Evolutionary conservation across 2,113 vertebrate genomes (phyloP).

Genomic region (Triplophysa siluroides): DNA sequence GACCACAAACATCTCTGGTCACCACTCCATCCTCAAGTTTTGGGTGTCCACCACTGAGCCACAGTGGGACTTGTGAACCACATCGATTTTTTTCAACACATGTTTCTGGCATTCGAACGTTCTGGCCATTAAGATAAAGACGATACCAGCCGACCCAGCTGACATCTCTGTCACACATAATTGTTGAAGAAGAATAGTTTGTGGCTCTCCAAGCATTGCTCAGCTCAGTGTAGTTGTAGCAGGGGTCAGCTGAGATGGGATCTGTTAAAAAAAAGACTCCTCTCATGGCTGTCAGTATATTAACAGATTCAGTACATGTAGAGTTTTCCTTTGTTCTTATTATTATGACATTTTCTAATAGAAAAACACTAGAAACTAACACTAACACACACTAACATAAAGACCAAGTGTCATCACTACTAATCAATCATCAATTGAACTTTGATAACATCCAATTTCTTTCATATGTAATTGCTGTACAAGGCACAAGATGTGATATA

Average conservation of each 20-base stretch:
- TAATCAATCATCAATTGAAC: too few species aligned
- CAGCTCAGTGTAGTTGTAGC: slow-evolving; percentile 1
- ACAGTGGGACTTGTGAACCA: neutral
- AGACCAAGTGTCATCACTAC: too few species aligned
- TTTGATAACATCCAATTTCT: too few species aligned
- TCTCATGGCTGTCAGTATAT: too few species aligned
- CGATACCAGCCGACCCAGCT: slow-evolving; percentile 23
- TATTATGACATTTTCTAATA: too few species aligned
- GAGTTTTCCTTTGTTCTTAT: neutral
- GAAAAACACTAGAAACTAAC: too few species aligned
- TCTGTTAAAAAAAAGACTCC: neutral
- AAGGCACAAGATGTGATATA: too few species aligned
- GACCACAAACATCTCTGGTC: too few species aligned
- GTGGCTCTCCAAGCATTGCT: neutral
- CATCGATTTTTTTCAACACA: neutral
- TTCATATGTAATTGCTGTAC: too few species aligned
- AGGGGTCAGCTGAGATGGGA: neutral
- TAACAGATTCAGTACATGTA: too few species aligned
- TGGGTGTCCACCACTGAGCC: neutral
- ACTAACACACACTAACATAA: too few species aligned
- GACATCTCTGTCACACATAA: neutral
- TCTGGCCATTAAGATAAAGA: neutral
- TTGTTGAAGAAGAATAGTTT: neutral
- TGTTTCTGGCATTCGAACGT: slow-evolving; percentile 1
- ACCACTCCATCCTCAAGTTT: too few species aligned